phyloP scores from a whole-genome alignment of 2,888 invertebrate species.

The Cylloceria caligata region DNA sequence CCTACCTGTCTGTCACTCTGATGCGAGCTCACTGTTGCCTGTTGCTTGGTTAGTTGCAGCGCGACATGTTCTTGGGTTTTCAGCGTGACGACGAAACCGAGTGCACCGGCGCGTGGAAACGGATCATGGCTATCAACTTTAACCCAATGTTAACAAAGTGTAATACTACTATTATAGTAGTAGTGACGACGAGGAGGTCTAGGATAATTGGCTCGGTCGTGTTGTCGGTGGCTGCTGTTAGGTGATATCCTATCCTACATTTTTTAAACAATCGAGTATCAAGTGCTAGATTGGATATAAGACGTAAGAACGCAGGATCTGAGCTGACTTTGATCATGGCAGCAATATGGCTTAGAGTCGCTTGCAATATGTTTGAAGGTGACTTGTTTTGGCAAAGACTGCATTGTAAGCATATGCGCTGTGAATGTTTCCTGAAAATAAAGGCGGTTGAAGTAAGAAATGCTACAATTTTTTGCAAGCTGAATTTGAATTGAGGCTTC shows the following conservation, averaged over 20 bases:
- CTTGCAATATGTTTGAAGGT: background rate
- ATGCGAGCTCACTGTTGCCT: conserved; percentile 26
- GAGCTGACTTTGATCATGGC: background rate
- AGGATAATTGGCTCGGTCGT: conserved; percentile 39
- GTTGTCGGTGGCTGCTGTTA: conserved; percentile 19
- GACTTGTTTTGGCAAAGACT: background rate
- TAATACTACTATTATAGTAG: conserved; percentile 78
- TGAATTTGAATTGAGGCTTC: too few relatives aligned
- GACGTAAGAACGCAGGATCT: background rate
- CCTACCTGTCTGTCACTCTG: conserved; percentile 25
- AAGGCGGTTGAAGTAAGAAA: too few relatives aligned
- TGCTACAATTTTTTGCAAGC: too few relatives aligned
- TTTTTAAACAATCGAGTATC: conserved; percentile 1
- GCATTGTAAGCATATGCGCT: background rate
- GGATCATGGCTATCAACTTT: conserved; percentile 83
- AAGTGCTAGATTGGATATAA: background rate
- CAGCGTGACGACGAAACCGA: conserved; percentile 72
- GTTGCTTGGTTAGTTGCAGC: conserved; percentile 20
- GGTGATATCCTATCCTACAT: background rate
- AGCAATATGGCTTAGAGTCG: background rate
- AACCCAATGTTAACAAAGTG: conserved; percentile 77
- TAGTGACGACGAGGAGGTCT: conserved; percentile 27
- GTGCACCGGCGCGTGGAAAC: conserved; percentile 83
- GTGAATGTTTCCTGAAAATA: background rate
- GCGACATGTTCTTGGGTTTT: conserved; percentile 72